phyloP scores from a whole-genome alignment of 2,888 invertebrate species.

The Priocnemis perturbator region DNA sequence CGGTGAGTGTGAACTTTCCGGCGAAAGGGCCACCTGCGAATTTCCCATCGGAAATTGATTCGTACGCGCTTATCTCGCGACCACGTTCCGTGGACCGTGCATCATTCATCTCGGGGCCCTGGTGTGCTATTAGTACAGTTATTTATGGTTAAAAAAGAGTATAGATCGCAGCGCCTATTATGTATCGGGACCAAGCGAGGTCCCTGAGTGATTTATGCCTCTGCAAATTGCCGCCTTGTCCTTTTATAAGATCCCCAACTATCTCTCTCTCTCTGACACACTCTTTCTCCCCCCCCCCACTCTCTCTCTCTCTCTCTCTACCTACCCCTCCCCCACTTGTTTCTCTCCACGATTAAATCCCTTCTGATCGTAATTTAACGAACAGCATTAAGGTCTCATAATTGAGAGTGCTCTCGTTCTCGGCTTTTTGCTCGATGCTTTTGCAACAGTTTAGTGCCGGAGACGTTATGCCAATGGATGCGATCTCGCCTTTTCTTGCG shows the following conservation, averaged over 20 bases:
- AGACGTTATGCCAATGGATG: background rate
- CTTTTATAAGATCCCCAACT: slow-evolving; percentile 44
- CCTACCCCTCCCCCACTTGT: background rate
- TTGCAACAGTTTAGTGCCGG: background rate
- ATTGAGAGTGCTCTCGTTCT: slow-evolving; percentile 6
- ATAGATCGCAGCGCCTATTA: slow-evolving; percentile 55
- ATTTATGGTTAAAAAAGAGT: slow-evolving; percentile 57
- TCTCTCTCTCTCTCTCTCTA: too few relatives aligned
- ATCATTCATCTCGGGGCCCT: slow-evolving; percentile 55
- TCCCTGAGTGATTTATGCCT: slow-evolving; percentile 55
- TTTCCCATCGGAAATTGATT: slow-evolving; percentile 62
- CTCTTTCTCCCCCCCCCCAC: too few relatives aligned
- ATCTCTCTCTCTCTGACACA: too few relatives aligned
- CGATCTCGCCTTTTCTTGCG: background rate
- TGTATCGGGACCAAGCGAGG: slow-evolving; percentile 49
- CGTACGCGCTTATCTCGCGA: slow-evolving; percentile 49
- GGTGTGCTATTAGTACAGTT: slow-evolving; percentile 59
- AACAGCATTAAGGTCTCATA: slow-evolving; percentile 33
- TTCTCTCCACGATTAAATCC: slow-evolving; percentile 54
- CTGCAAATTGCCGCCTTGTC: slow-evolving; percentile 60
- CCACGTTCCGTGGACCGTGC: slow-evolving; percentile 32
- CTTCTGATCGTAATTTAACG: slow-evolving; percentile 46
- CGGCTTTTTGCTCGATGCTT: slow-evolving; percentile 12
- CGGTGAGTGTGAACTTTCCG: too few relatives aligned
- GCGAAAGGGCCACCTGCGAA: slow-evolving; percentile 56